These are phyloP conservation scores for Noctua fimbriata DNA, from an alignment of 2,888 invertebrate species.

Conservation along the genomic window DNA sequence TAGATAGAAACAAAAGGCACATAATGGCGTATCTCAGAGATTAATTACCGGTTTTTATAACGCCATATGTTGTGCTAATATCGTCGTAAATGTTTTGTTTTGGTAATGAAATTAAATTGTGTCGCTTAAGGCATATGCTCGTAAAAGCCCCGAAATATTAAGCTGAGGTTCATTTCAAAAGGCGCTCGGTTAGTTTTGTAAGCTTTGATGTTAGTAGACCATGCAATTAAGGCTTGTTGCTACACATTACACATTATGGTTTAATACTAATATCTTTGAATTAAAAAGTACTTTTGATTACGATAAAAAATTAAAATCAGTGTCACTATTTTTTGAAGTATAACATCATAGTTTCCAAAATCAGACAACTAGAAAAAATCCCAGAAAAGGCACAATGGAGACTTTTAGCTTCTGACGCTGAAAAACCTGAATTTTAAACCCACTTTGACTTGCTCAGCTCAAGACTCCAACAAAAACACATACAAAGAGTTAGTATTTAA, in stretches of 20 bases:
- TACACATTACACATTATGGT: background rate
- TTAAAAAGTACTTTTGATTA: background rate
- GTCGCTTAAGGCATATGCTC: conserved; percentile 11
- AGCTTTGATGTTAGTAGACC: background rate
- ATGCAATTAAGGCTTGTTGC: background rate
- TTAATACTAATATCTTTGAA: background rate
- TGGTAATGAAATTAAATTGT: conserved; percentile 19
- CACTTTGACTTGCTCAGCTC: background rate
- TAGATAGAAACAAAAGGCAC: conserved; percentile 66
- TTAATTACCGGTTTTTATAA: conserved; percentile 67
- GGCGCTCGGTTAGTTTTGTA: background rate
- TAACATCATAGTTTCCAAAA: background rate
- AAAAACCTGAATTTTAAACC: background rate
- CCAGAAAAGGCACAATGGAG: background rate
- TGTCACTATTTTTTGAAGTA: background rate
- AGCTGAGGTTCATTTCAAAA: background rate
- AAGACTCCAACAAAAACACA: background rate
- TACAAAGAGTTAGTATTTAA: background rate
- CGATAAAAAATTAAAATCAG: background rate
- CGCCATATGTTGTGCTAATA: conserved; percentile 63
- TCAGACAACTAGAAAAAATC: background rate
- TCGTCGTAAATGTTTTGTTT: conserved; percentile 44
- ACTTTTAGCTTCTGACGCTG: background rate
- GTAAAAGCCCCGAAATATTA: background rate
- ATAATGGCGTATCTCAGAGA: conserved; percentile 59